Conservation (phyloP, 2,113 vertebrate species). For the Enhydra lutris region DNA sequence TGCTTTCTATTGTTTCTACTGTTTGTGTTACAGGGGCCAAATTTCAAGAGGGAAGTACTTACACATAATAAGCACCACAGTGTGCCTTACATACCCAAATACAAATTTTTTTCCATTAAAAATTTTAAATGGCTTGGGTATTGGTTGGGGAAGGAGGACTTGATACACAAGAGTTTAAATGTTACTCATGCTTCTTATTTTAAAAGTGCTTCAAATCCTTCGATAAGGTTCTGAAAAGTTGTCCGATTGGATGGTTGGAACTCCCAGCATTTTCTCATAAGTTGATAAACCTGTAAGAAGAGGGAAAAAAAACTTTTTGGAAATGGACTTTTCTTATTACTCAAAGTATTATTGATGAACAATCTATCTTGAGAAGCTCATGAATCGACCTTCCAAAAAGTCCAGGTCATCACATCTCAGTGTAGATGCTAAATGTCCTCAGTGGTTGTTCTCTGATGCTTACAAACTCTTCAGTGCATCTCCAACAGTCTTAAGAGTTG, state of each 20-base stretch:
- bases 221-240: constrained; percentile 90
- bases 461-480: not conserved
- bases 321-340: not conserved
- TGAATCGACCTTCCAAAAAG: not conserved
- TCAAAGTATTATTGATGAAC: not conserved
- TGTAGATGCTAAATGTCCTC: not conserved
- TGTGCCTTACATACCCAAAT: not conserved
- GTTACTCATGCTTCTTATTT: constrained; percentile 75
- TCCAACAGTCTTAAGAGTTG: not conserved
- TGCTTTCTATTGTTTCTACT: not conserved
- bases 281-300: constrained; percentile 89
- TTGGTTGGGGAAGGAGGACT: not conserved
- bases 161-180: constrained; percentile 29
- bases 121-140: not conserved
- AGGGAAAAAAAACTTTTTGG: not conserved
- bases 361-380: not conserved
- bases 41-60: constrained; percentile 12
- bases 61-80: not conserved
- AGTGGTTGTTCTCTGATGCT: not conserved
- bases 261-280: constrained; percentile 96
- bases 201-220: constrained; percentile 89
- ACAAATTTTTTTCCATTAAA: constrained; percentile 15
- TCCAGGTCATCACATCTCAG: not conserved
- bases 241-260: constrained; percentile 88
- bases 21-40: not conserved